A percentile compares a stretch with the other conserved stretches of the same genome.
phyloP scores from a whole-genome alignment of 2,888 invertebrate species.

The Zeuzera pyrina region DNA sequence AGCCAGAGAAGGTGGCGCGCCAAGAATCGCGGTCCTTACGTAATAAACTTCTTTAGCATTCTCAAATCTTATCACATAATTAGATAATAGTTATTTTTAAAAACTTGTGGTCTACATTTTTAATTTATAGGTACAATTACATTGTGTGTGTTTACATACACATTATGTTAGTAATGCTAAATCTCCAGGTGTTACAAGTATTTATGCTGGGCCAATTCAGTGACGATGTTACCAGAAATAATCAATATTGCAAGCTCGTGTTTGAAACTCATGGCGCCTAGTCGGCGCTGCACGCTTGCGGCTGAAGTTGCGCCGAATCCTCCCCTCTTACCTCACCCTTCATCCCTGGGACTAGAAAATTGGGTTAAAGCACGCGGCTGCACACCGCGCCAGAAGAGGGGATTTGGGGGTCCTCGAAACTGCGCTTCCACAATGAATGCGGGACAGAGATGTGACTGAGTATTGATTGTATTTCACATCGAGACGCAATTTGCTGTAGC shows the following conservation, averaged over 20 bases:
- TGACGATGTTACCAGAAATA: no score
- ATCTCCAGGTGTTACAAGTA: no score
- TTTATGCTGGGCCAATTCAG: no score
- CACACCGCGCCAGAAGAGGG: constrained; percentile 62
- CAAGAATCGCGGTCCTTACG: no score
- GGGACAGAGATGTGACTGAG: constrained; percentile 65
- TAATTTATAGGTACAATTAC: no score
- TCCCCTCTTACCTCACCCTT: constrained; percentile 36
- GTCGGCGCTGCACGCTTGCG: constrained; percentile 60
- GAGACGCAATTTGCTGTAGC: constrained; percentile 40
- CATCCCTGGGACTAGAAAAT: constrained; percentile 64
- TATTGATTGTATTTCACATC: constrained; percentile 62
- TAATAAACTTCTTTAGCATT: no score
- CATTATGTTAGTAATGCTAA: no score
- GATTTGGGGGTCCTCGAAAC: constrained; percentile 56
- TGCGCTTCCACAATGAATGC: constrained; percentile 64
- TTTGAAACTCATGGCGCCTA: constrained; percentile 49
- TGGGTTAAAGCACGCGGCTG: constrained; percentile 68
- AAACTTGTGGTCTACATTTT: no score
- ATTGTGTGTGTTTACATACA: no score
- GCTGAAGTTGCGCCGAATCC: constrained; percentile 48
- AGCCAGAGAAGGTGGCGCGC: no score
- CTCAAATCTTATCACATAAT: no score
- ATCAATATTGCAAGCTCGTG: constrained; percentile 56
- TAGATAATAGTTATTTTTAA: no score